Base-by-base conservation (phyloP, 1,140 invertebrate genomes). In the Neodiprion virginianus region DNA sequence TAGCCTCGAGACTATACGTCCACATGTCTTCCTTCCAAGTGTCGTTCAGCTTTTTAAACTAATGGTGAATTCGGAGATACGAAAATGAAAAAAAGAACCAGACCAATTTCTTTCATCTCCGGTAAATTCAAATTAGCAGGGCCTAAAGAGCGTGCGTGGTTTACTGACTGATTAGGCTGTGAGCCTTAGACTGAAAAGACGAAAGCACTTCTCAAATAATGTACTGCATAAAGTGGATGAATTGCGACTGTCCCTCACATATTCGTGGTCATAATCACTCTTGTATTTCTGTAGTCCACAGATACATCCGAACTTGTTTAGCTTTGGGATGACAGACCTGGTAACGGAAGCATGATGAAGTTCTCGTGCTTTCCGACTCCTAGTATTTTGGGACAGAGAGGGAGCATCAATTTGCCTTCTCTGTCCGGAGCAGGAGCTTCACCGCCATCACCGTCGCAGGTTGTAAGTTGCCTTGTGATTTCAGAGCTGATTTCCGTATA, bases 361-460 rank as follows among this genome's bases (percentile, higher is more conserved):
- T 87, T 87, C 73, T 83, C 81, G 77, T 85, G 86, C 72, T 85
- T 87, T 53, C 86, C 85, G 17, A 84, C 77, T 67, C 79, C 82
- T 17, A 87, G 76, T 75, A 83, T 83, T 74, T 75, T 79, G 50
- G 50, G 10, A 11, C 50, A 53, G 50, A 53, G 50, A 53, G 50
- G 50, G n/a, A 53, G 50, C 50, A 53, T 53, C 10, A 53, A 53
- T 14, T 53, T 53, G 50, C n/a, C 50, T 53, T 14, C 50, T 53
- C 50, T 53, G 10, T 14, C 50, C 50, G n/a, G 50, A n/a, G 10
- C 50, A 10, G 50, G 50, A 53, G n/a, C 50, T 11, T 14, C 50
- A n/a, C 50, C 50, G 50, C 50, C 50, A 1, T 53, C 50, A 53
- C 50, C 50, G 10, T 53, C 50, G 50, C 50, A 53, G 50, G 10